These are phyloP conservation scores for Channallabes apus DNA, from an alignment of 2,797 vertebrate genomes.

Conservation along the genomic window DNA sequence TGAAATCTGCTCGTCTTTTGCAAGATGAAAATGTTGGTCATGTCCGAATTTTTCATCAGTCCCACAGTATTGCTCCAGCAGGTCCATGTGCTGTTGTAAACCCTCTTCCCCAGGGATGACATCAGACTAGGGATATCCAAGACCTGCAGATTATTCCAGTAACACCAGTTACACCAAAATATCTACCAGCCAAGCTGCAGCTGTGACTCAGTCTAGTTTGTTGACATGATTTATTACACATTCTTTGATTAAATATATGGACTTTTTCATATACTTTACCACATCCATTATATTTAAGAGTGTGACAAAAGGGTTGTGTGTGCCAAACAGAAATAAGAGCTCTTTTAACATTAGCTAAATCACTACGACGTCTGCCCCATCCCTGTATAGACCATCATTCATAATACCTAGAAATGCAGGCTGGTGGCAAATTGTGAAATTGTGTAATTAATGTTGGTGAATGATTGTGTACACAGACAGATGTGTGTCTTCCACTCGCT, in stretches of 20 bases:
- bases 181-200: background rate
- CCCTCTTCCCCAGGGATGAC: background rate
- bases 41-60: background rate
- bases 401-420: background rate
- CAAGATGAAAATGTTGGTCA: background rate
- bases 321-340: background rate
- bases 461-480: too few species aligned
- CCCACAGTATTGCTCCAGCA: background rate
- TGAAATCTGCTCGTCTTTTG: background rate
- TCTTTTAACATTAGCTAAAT: background rate
- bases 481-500: too few species aligned
- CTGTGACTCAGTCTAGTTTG: background rate
- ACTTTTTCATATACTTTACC: background rate
- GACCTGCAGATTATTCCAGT: background rate
- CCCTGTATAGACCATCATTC: background rate
- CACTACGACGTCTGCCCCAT: background rate
- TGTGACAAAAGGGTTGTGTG: background rate
- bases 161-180: background rate
- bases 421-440: too few species aligned
- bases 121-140: background rate
- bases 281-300: background rate
- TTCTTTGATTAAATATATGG: background rate
- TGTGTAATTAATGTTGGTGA: too few species aligned
- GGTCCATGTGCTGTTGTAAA: background rate
- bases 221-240: background rate